These are phyloP conservation scores for Nerophis lumbriciformis DNA, from an alignment of 2,113 vertebrate species.

Conservation along the genomic window DNA sequence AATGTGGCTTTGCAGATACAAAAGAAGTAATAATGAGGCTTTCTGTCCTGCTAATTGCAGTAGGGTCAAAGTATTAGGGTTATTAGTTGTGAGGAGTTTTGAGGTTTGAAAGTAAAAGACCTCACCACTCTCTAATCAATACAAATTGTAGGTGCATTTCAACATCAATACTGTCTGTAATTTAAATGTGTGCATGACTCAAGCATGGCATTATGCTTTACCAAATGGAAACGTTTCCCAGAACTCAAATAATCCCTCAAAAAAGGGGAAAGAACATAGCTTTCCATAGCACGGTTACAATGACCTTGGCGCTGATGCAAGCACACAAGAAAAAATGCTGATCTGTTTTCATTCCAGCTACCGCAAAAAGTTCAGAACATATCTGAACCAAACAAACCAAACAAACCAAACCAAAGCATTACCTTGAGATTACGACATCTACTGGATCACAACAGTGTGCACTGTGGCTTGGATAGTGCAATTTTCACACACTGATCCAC, in stretches of 20 bases:
- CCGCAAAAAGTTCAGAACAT: constrained; percentile 53
- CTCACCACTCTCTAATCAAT: background rate
- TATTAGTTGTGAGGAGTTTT: background rate
- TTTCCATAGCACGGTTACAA: constrained; percentile 31
- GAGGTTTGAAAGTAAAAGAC: background rate
- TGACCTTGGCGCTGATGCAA: constrained; percentile 37
- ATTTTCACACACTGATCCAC: background rate
- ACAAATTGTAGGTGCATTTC: background rate
- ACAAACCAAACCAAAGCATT: constrained; percentile 40
- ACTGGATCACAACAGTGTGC: constrained; percentile 3
- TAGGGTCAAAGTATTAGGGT: constrained; percentile 14
- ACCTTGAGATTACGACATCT: constrained; percentile 35
- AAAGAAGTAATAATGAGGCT: constrained; percentile 1
- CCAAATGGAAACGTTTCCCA: constrained; percentile 12
- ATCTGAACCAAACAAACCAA: constrained; percentile 17
- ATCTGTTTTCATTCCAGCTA: constrained; percentile 9
- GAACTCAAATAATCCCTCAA: constrained; percentile 17
- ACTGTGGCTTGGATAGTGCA: background rate
- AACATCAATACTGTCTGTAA: background rate
- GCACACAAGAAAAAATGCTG: background rate
- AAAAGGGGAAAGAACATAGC: constrained; percentile 36
- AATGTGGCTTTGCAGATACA: constrained; percentile 8
- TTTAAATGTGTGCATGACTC: background rate
- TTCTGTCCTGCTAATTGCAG: background rate
- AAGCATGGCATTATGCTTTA: background rate